A percentile compares a stretch with the other conserved stretches of the same genome.
phyloP scores from a whole-genome alignment of 2,888 invertebrate genomes.

The Galerucella pusilla region DNA sequence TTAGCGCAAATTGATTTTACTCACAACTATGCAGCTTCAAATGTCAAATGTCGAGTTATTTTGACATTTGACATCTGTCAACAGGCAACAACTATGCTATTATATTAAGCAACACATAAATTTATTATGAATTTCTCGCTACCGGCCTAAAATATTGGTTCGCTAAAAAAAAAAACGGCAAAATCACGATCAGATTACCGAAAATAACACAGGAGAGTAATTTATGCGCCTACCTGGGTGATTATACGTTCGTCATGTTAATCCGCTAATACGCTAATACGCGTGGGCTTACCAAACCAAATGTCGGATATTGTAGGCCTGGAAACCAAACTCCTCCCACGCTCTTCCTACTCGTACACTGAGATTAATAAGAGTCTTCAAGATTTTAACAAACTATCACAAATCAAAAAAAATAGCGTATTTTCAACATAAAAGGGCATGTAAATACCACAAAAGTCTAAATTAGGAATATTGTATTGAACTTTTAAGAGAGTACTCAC shows the following conservation, averaged over 20 bases:
- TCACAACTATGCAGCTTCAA: too few species aligned
- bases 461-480: too few species aligned
- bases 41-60: too few species aligned
- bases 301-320: conserved; percentile 46
- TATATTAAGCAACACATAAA: too few species aligned
- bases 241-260: conserved; percentile 35
- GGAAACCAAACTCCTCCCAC: conserved; percentile 42
- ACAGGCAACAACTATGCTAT: too few species aligned
- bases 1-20: too few species aligned
- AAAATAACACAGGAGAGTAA: conserved; percentile 29
- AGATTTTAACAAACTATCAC: neutral
- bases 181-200: conserved; percentile 36
- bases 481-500: too few species aligned
- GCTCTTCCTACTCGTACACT: conserved; percentile 31
- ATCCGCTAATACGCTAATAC: conserved; percentile 31
- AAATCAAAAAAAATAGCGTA: too few species aligned
- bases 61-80: too few species aligned
- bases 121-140: neutral
- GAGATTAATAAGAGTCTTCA: neutral
- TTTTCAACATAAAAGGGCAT: too few species aligned
- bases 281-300: conserved; percentile 40
- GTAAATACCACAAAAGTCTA: too few species aligned
- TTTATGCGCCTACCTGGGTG: conserved; percentile 37
- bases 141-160: conserved; percentile 15
- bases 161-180: conserved; percentile 15